These are phyloP conservation scores for Dermatemys mawii DNA, from an alignment of 2,113 vertebrate species.

Conservation along the genomic window DNA sequence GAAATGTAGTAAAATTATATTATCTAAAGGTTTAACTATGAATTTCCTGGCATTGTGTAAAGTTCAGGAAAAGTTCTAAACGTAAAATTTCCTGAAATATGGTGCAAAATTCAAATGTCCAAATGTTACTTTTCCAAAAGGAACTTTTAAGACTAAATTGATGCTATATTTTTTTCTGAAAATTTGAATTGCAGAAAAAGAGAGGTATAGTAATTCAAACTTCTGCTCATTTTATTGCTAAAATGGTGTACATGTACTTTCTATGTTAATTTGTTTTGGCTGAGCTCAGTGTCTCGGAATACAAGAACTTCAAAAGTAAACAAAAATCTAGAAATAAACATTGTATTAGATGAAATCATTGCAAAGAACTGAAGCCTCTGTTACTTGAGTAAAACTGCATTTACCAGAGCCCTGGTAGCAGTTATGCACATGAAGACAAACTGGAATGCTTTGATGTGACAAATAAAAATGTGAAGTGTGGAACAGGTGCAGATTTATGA, in stretches of 20 bases:
- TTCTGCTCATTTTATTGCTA: neutral
- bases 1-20: neutral
- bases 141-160: neutral
- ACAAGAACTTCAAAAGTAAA: neutral
- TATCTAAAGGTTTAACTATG: neutral
- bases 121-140: neutral
- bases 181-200: neutral
- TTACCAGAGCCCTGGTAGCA: neutral
- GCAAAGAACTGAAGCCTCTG: neutral
- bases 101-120: neutral
- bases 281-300: neutral
- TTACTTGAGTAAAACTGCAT: neutral
- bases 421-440: slow-evolving; percentile 54
- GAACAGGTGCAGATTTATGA: slow-evolving; percentile 84
- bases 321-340: neutral
- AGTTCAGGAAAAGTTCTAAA: neutral
- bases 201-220: neutral
- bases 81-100: neutral
- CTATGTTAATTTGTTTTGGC: neutral
- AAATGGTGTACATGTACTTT: neutral
- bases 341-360: neutral
- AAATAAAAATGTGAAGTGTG: slow-evolving; percentile 77
- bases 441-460: slow-evolving; percentile 84
- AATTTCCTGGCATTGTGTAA: neutral
- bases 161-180: neutral